Base-by-base conservation (phyloP, 2,888 invertebrate species). In the Lacanobia wlatinum region DNA sequence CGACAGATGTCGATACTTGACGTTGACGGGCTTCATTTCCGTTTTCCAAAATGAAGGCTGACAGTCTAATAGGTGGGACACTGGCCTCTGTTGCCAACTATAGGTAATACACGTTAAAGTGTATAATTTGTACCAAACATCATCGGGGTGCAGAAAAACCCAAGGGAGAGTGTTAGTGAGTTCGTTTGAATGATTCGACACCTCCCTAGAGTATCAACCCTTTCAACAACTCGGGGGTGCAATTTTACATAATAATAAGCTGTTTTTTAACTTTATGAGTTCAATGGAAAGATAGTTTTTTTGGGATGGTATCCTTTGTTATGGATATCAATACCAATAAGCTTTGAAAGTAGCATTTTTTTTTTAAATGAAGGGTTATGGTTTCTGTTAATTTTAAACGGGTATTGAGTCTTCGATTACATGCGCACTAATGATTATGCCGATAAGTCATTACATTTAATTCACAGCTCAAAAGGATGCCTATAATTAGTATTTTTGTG, bases 131-230 rank as follows among this genome's bases (percentile, higher is more conserved):
- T 48, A 80, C 89, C 88, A 82, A 55, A 76, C 78, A 74, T 62
- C 23, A 66, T 82, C 83, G 88, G 88, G 91, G 92, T 93, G 94
- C 93, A 94, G 88, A 87, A 91, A 91, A 89, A 87, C 94, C 92
- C 92, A 82, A 76, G 92, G 93, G 95, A 93, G 90, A 91, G 92
- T 90, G 94, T 93, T 92, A 94, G 94, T 89, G 91, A 92, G 94
- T 93, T 94, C 93, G 91, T 94, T 93, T 93, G 92, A 94, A 93
- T 92, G 94, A 94, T 94, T 94, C 92, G 94, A 94, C 94, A 93
- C 94, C 91, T 95, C 95, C 94, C 94, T 73, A 80, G 94, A 91
- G 94, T 88, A 88, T 89, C 82, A 93, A 94, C 95, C 94, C 95
- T 94, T 95, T 93, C 83, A 84, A 86, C 87, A 85, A 84, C 84